Evolutionary conservation across 2,888 invertebrate species (phyloP).

Genomic region (Mongoloraphidia duomilia): DNA sequence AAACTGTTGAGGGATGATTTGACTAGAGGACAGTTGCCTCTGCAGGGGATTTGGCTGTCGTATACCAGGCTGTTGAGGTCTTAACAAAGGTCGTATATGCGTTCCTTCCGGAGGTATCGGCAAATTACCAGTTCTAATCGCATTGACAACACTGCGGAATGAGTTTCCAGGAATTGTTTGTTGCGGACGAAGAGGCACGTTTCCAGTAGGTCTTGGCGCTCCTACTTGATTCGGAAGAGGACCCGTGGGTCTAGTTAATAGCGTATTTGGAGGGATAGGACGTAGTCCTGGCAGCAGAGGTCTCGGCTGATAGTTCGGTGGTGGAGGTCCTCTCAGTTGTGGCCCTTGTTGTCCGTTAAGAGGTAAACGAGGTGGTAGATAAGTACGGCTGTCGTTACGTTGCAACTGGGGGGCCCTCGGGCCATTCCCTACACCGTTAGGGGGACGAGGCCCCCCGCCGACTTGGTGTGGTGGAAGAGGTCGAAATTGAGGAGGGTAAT

Average conservation of each 20-base stretch:
- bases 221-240: constrained; percentile 1
- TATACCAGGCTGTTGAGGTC: constrained; percentile 9
- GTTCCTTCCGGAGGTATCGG: constrained; percentile 14
- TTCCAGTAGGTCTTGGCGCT: constrained; percentile 12
- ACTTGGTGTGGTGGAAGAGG: constrained; percentile 22
- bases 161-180: constrained; percentile 16
- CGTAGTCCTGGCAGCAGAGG: constrained; percentile 8
- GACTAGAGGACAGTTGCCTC: constrained; percentile 7
- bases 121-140: constrained; percentile 1
- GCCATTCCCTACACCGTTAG: constrained; percentile 18
- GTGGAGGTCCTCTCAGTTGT: constrained; percentile 22
- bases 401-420: constrained; percentile 18
- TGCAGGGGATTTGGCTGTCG: constrained; percentile 12
- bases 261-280: constrained; percentile 16
- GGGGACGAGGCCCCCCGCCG: constrained; percentile 21
- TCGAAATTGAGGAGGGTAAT: constrained; percentile 11
- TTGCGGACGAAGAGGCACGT: constrained; percentile 18
- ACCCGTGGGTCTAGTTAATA: constrained; percentile 16
- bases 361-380: constrained; percentile 22
- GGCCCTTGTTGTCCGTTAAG: constrained; percentile 21
- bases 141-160: constrained; percentile 3
- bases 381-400: constrained; percentile 31
- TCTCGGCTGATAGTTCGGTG: constrained; percentile 10
- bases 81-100: constrained; percentile 5
- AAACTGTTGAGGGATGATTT: constrained; percentile 9